Percentiles rank a stretch among this genome's conserved stretches.
phyloP scores from a whole-genome alignment of 2,797 vertebrate species.

The Pseudocheirus occidentalis region DNA sequence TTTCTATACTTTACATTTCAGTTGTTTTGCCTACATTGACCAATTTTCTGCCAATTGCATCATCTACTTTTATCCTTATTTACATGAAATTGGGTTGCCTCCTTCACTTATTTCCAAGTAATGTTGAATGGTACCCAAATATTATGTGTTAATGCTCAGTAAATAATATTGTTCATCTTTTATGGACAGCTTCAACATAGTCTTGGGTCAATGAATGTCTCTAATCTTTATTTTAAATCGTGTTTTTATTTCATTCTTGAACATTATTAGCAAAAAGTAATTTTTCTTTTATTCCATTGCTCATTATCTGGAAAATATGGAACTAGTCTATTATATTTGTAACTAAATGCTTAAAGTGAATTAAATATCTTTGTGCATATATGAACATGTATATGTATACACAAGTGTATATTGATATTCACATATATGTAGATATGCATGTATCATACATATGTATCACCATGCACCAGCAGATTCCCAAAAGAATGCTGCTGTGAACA shows the following conservation, averaged over 20 bases:
- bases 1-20: neutral
- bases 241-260: slow-evolving; percentile 11
- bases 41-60: neutral
- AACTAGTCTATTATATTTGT: slow-evolving; percentile 63
- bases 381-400: neutral
- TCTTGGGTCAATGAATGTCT: neutral
- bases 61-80: neutral
- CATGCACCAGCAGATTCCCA: too few relatives aligned
- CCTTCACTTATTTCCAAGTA: neutral
- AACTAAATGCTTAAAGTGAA: slow-evolving; percentile 42
- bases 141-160: neutral
- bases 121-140: neutral
- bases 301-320: slow-evolving; percentile 44
- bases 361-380: slow-evolving; percentile 62
- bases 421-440: too few relatives aligned
- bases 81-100: neutral
- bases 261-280: neutral
- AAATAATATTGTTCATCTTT: neutral
- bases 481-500: too few relatives aligned
- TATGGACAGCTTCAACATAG: neutral
- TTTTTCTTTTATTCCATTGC: slow-evolving; percentile 42
- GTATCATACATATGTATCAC: too few relatives aligned
- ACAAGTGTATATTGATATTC: too few relatives aligned
- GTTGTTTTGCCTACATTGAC: neutral
- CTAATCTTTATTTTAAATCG: neutral